Evolutionary conservation across 2,113 vertebrate genomes (phyloP), one percentile per base, ranked within the genome.

Genomic region (Hemicordylus capensis): DNA sequence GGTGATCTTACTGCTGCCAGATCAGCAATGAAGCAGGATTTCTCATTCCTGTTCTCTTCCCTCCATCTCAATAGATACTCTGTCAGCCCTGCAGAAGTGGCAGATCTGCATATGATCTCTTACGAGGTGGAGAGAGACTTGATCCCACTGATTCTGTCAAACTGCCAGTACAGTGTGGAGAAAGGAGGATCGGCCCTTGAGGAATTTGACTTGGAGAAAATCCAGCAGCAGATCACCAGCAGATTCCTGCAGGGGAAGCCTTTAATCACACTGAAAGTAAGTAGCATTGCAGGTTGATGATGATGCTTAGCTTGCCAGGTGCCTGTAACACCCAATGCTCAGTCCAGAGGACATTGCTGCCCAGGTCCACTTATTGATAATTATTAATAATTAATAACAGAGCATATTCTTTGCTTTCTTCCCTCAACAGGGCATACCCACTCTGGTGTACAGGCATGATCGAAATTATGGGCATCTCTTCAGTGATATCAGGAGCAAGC

Each of bases 221-320:
- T 99, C 91, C 97, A 99, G 96, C 97, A 97, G 89, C 98, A 99
- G 95, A 54, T 99, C 22, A 76, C 96, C 76, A 95, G 96, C 83
- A 98, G 96, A 87, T 97, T 98, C 92, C 94, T 99, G 19, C 97
- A 97, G 94, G 98, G 98, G 74, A 99, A 98, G 73, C 98, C 98
- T 0, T 93, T 96, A 48, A 96, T 99, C 88, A 96, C 89, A 19
- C 89, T 98, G 31, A 96, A 85, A 89, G 98, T 99, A 91, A 94
- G 96, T 90, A 61, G 24, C 0, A 3, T n/a, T 59, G 63, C 76
- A 72, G 61, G 80, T 22, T 6, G 77, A 66, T 69, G 8, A 28
- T 3, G 61, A 17, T 17, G 42, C 64, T 81, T 77, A 77, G 85
- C 58, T 51, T 24, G 58, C 46, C 39, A 59, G 37, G 22, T 64